Evolutionary conservation across 92 coral and sea anemone genomes (phyloP).

Genomic region (Phenganax stokvisi): DNA sequence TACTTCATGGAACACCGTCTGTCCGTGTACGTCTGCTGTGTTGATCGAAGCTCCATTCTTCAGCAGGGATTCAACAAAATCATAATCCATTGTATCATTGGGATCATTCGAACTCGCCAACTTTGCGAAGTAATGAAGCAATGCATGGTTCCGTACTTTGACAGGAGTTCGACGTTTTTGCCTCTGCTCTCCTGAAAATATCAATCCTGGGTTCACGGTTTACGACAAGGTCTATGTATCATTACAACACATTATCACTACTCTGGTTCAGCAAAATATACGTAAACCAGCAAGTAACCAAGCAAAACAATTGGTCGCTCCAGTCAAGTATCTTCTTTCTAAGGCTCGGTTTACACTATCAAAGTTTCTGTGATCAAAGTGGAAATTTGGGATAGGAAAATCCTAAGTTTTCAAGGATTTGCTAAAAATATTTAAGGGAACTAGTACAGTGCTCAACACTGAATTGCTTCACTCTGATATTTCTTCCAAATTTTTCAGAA

Average conservation of each 20-base stretch:
- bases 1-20: slow-evolving; percentile 84
- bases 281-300: too few relatives aligned
- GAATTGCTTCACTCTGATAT: too few relatives aligned
- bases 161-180: slow-evolving; percentile 25
- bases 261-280: too few relatives aligned
- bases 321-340: too few relatives aligned
- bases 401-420: too few relatives aligned
- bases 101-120: slow-evolving; percentile 68
- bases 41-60: slow-evolving; percentile 74
- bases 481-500: too few relatives aligned
- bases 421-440: too few relatives aligned
- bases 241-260: neutral
- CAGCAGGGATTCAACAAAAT: slow-evolving; percentile 77
- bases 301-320: too few relatives aligned
- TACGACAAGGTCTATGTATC: neutral
- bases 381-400: too few relatives aligned
- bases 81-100: slow-evolving; percentile 74
- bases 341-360: too few relatives aligned
- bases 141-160: slow-evolving; percentile 82
- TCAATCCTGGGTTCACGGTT: neutral
- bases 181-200: neutral
- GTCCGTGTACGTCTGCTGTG: slow-evolving; percentile 86
- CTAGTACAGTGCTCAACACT: too few relatives aligned
- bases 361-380: too few relatives aligned
- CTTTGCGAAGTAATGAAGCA: slow-evolving; percentile 85